Percentiles rank a stretch among this genome's conserved stretches.
These are phyloP conservation scores for Drosophila austrosaltans DNA, from an alignment of 2,888 invertebrate species.

Conservation along the genomic window DNA sequence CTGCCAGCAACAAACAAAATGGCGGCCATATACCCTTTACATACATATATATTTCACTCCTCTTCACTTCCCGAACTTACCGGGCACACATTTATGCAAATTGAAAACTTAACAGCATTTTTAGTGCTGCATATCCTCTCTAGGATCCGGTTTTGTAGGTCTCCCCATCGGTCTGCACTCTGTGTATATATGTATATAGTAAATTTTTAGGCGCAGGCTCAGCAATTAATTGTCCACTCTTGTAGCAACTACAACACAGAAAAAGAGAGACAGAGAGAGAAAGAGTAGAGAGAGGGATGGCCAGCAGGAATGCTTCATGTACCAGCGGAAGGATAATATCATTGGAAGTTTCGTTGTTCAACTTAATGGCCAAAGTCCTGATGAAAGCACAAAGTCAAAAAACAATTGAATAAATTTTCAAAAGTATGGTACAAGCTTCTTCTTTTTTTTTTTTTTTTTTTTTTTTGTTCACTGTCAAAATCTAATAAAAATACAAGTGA, in stretches of 20 bases:
- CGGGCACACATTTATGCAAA: constrained; percentile 48
- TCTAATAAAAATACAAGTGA: background rate
- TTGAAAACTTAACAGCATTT: constrained; percentile 56
- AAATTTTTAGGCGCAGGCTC: constrained; percentile 14
- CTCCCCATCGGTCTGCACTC: constrained; percentile 9
- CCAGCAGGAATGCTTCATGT: background rate
- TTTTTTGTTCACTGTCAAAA: background rate
- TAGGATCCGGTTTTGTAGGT: constrained; percentile 6
- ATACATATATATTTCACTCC: background rate
- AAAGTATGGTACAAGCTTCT: no score
- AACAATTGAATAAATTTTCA: background rate
- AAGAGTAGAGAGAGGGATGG: background rate
- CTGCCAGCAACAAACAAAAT: constrained; percentile 44
- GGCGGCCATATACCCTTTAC: constrained; percentile 40
- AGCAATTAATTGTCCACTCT: constrained; percentile 50
- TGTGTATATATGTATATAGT: background rate
- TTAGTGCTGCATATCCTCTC: constrained; percentile 38
- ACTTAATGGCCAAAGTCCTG: constrained; percentile 3
- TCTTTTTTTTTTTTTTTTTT: no score
- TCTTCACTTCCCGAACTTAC: background rate
- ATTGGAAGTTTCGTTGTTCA: background rate
- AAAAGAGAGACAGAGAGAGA: background rate
- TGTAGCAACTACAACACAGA: constrained; percentile 13
- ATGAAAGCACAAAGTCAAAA: background rate
- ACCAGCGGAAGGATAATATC: background rate